These are phyloP conservation scores for Drosophila insularis DNA, from an alignment of 1,140 invertebrate species.

Conservation along the genomic window DNA sequence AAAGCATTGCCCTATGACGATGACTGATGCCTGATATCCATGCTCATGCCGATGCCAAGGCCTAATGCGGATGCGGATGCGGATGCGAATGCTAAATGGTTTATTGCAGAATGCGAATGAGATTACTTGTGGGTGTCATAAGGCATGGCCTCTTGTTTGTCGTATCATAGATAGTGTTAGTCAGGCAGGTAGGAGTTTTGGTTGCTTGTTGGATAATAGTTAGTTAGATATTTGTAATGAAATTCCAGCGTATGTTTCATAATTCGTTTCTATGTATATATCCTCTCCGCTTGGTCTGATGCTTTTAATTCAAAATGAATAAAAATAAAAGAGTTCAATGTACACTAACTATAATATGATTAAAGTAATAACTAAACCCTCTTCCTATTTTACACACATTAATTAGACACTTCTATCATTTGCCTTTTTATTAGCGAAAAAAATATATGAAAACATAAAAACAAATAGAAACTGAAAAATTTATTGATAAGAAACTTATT, in stretches of 20 bases:
- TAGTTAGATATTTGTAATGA: slow-evolving; percentile 5
- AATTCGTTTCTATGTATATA: background rate
- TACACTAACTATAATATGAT: too few species aligned
- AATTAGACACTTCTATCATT: too few species aligned
- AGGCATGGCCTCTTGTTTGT: slow-evolving; percentile 2
- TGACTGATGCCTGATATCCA: slow-evolving; percentile 3
- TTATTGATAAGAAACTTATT: too few species aligned
- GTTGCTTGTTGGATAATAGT: background rate
- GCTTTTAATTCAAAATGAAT: too few species aligned
- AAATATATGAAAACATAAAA: too few species aligned
- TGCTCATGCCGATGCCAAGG: background rate
- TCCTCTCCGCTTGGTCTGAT: too few species aligned
- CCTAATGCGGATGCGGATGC: background rate
- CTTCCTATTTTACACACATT: too few species aligned
- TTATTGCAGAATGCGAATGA: slow-evolving; percentile 6
- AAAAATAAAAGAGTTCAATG: too few species aligned
- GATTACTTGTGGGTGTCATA: slow-evolving; percentile 9
- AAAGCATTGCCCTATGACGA: slow-evolving; percentile 39
- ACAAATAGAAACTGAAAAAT: too few species aligned
- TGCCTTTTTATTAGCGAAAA: too few species aligned
- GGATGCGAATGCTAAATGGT: slow-evolving; percentile 6
- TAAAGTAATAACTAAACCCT: too few species aligned
- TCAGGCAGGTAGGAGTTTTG: background rate
- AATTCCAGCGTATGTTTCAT: background rate
- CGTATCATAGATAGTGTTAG: background rate